Conservation (phyloP, 2,113 vertebrate species). For the Phrynosoma platyrhinos region DNA sequence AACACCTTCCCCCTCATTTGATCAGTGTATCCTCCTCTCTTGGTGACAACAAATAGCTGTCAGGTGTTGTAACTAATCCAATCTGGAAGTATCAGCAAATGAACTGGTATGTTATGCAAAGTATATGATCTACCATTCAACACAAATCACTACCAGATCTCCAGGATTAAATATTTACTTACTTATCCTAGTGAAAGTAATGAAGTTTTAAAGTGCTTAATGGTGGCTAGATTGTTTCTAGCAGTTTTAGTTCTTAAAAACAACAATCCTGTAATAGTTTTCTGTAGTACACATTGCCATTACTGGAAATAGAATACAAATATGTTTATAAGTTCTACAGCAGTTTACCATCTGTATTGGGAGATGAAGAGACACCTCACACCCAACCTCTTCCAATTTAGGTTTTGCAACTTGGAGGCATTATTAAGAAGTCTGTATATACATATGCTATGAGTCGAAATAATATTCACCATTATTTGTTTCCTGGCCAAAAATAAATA, state of each 20-base stretch:
- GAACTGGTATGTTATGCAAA: no score
- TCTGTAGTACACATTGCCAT: slow-evolving; percentile 10
- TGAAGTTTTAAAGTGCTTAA: background rate
- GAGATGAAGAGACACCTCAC: slow-evolving; percentile 10
- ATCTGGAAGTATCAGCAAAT: no score
- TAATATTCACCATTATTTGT: no score
- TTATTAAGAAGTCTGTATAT: slow-evolving; percentile 5
- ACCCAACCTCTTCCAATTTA: background rate
- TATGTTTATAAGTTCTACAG: background rate
- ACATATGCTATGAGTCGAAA: background rate
- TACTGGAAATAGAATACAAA: background rate
- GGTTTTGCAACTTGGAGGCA: slow-evolving; percentile 17
- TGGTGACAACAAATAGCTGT: no score
- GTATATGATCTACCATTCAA: no score
- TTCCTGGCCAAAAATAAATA: no score
- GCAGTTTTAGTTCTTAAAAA: background rate
- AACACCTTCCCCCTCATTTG: no score
- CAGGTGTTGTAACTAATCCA: no score
- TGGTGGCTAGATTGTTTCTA: background rate
- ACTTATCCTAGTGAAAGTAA: background rate
- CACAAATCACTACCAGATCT: no score
- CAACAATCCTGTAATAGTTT: no score
- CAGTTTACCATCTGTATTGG: background rate
- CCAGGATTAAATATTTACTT: background rate
- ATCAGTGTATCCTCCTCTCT: no score